These are phyloP conservation scores for Drosophila athabasca DNA, from an alignment of 1,140 invertebrate genomes.

Conservation along the genomic window DNA sequence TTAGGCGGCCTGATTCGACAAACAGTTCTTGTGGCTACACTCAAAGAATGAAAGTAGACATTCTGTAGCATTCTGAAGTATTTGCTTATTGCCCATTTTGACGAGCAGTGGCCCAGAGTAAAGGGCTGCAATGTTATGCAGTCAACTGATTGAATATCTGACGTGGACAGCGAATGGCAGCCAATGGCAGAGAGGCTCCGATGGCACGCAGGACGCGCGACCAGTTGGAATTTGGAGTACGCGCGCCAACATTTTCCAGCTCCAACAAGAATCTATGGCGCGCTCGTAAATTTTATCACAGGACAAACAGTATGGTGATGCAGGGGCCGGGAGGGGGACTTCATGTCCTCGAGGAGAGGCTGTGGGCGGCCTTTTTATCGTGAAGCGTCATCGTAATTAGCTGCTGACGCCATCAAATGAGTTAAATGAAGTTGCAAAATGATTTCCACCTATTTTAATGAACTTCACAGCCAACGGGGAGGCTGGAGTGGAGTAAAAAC, in stretches of 20 bases:
- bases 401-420: conserved; percentile 30
- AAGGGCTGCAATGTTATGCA: conserved; percentile 6
- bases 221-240: conserved; percentile 28
- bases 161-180: not conserved
- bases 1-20: not conserved
- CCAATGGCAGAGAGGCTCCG: not conserved
- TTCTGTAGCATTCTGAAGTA: no score
- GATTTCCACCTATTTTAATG: conserved; percentile 25
- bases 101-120: not conserved
- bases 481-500: no score
- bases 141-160: conserved; percentile 22
- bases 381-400: conserved; percentile 29
- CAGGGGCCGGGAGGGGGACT: not conserved
- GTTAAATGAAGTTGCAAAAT: conserved; percentile 42
- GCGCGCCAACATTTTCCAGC: conserved; percentile 19
- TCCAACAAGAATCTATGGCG: not conserved
- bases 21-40: no score
- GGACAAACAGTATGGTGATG: not conserved
- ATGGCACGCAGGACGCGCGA: conserved; percentile 5
- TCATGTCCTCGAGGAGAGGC: no score
- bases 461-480: not conserved
- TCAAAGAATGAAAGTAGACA: no score
- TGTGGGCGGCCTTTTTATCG: conserved; percentile 1
- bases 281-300: conserved; percentile 41
- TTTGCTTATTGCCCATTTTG: no score